phyloP scores from a whole-genome alignment of 2,113 vertebrate species.

The Anthoscopus minutus region DNA sequence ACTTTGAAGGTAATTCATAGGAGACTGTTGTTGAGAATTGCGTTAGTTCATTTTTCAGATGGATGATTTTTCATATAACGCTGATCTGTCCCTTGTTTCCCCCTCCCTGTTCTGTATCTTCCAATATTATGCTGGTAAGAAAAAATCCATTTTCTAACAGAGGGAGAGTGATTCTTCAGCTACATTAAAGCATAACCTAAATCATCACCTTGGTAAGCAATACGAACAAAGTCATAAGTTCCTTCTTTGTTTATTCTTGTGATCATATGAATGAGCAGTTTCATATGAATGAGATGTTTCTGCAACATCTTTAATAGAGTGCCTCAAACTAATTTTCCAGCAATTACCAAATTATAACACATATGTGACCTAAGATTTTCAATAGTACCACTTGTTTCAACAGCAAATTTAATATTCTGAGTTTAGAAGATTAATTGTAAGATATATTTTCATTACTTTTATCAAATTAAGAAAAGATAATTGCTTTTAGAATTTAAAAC shows the following conservation, averaged over 20 bases:
- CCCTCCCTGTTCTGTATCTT: background rate
- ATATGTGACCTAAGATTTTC: background rate
- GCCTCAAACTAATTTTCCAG: background rate
- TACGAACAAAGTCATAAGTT: background rate
- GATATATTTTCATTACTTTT: background rate
- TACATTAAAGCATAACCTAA: background rate
- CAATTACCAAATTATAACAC: background rate
- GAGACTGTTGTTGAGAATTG: background rate
- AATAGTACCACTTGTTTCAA: background rate
- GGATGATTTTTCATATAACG: background rate
- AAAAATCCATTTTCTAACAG: background rate
- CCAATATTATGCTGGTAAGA: background rate
- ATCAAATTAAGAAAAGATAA: background rate
- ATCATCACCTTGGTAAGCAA: background rate
- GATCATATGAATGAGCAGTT: background rate
- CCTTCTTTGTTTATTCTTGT: background rate
- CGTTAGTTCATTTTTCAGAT: background rate
- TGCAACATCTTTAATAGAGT: background rate
- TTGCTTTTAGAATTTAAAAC: background rate
- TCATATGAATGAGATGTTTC: background rate
- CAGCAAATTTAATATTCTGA: background rate
- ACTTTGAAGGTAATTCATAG: background rate
- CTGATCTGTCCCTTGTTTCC: background rate
- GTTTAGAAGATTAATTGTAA: background rate
- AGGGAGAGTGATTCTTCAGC: background rate